phyloP scores from a whole-genome alignment of 2,888 invertebrate species.

The Pammene fasciana region DNA sequence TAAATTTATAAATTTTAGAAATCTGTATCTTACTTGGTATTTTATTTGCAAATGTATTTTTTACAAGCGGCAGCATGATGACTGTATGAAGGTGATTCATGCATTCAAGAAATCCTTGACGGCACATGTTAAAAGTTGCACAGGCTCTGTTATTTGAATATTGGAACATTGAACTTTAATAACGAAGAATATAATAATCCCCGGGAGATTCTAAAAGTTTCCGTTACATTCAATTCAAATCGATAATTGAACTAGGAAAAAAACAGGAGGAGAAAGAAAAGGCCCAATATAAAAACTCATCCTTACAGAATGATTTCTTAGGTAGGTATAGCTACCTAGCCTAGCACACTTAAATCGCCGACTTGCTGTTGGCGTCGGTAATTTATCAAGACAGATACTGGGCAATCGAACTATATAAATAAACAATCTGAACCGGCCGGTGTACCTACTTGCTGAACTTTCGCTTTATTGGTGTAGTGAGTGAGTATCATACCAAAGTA shows the following conservation, averaged over 20 bases:
- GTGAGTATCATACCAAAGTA: background rate
- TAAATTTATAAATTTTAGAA: constrained; percentile 3
- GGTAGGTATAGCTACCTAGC: background rate
- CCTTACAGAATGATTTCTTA: no score
- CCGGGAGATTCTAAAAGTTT: background rate
- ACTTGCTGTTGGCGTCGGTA: constrained; percentile 24
- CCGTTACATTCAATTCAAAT: background rate
- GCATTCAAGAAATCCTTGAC: constrained; percentile 41
- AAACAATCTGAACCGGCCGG: constrained; percentile 29
- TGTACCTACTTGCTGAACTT: constrained; percentile 23
- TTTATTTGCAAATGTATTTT: constrained; percentile 11
- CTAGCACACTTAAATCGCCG: constrained; percentile 16
- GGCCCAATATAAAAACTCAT: no score
- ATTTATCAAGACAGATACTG: constrained; percentile 6
- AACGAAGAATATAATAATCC: no score
- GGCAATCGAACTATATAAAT: constrained; percentile 25
- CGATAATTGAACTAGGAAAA: background rate
- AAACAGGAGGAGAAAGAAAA: background rate
- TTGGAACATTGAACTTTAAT: background rate
- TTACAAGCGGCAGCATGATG: constrained; percentile 7
- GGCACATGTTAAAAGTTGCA: constrained; percentile 12
- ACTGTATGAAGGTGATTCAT: constrained; percentile 37
- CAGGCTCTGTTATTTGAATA: constrained; percentile 5
- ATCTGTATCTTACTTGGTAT: background rate
- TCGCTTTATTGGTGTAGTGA: constrained; percentile 18